A percentile compares a stretch with the other conserved stretches of the same genome.
These are phyloP conservation scores for Drosophila borealis DNA, from an alignment of 2,888 invertebrate species.

Conservation along the genomic window DNA sequence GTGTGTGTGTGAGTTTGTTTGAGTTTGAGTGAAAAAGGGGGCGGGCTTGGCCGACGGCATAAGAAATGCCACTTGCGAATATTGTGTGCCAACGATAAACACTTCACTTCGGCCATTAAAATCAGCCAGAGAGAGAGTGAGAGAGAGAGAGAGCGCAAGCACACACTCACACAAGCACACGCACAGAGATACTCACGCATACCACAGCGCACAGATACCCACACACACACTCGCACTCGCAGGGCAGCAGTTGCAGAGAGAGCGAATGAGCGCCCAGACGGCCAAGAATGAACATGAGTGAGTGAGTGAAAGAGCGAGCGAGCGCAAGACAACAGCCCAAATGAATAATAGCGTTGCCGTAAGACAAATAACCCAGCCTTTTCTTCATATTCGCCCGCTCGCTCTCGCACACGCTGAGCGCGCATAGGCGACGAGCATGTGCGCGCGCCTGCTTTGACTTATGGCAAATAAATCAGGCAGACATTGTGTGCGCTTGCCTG, in stretches of 20 bases:
- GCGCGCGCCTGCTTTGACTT: conserved; percentile 77
- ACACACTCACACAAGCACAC: conserved; percentile 21
- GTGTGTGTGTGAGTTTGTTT: conserved; percentile 40
- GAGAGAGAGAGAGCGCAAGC: conserved; percentile 37
- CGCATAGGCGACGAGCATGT: conserved; percentile 47
- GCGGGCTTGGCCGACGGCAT: conserved; percentile 72
- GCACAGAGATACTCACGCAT: neutral
- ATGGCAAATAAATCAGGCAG: conserved; percentile 77
- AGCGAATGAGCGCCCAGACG: conserved; percentile 49
- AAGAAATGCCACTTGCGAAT: conserved; percentile 82
- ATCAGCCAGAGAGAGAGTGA: conserved; percentile 67
- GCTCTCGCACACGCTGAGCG: conserved; percentile 41
- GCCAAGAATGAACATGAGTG: conserved; percentile 60
- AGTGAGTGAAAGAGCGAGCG: conserved; percentile 50
- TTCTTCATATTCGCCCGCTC: conserved; percentile 66
- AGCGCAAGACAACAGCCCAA: conserved; percentile 63
- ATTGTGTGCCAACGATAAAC: conserved; percentile 84
- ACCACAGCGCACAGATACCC: conserved; percentile 9
- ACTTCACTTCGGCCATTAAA: conserved; percentile 85
- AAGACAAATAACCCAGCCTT: conserved; percentile 85
- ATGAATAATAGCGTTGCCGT: conserved; percentile 84
- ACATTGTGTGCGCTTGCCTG: conserved; percentile 39
- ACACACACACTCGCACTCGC: conserved; percentile 29
- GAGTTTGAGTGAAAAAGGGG: conserved; percentile 62
- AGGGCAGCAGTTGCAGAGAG: conserved; percentile 41